Base-by-base conservation (phyloP, 2,888 invertebrate species). In the Mayetiola destructor region DNA sequence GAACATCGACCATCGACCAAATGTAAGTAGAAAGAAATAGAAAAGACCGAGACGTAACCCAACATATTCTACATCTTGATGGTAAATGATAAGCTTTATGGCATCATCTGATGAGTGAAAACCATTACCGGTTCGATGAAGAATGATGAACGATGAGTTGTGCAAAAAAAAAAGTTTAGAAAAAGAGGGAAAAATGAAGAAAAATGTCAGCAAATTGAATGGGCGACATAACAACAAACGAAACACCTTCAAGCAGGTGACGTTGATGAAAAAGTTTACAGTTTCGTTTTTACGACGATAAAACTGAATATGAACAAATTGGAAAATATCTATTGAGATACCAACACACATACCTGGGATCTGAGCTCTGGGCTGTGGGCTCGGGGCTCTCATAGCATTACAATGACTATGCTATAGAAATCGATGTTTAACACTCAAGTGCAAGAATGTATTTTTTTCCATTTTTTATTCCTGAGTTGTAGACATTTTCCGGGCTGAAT, bases 191-290 rank as follows among this genome's bases (percentile, higher is more conserved):
- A 20, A 21, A 40, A 10, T 12, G 14, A 20, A 21, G 23, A 21
- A 10, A 20, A 14, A 48, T 9, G 23, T 27, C 27, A 48, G 16
- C 27, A 23, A 48, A n/a, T 48, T 16, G 12, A 2, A 27, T 3
- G n/a, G 23, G 16, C n/a, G n/a, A n/a, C n/a, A n/a, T n/a, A n/a
- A n/a, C n/a, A n/a, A n/a, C n/a, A n/a, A n/a, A n/a, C n/a, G n/a
- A n/a, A n/a, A n/a, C n/a, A n/a, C n/a, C n/a, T n/a, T n/a, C n/a
- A n/a, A n/a, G 27, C 14, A 48, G 48, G 27, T 48, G 27, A 48
- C 23, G 27, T 48, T 48, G 48, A 48, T 48, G 48, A 27, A 48
- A 48, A 48, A 27, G 48, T 48, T 48, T 48, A 27, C 29, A 48
- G n/a, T 27, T 48, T 48, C 14, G 48, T 16, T 27, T 37, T n/a